Evolutionary conservation across 2,888 invertebrate genomes (phyloP).

Genomic region (Melipona beecheii): DNA sequence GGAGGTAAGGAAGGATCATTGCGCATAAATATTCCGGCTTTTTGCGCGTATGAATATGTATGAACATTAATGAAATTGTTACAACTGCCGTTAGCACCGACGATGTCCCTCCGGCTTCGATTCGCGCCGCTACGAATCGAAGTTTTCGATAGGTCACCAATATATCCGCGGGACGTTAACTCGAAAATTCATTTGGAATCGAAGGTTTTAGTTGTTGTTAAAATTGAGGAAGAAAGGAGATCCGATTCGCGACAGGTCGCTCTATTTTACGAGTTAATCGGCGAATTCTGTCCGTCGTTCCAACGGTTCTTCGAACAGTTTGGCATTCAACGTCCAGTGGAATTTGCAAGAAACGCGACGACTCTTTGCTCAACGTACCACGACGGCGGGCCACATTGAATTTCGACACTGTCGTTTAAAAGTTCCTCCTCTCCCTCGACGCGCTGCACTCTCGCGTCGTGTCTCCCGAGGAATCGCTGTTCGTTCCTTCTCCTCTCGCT

Average conservation of each 20-base stretch:
- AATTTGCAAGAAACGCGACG: conserved; percentile 1
- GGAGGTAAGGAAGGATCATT: background rate
- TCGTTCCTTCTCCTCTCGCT: background rate
- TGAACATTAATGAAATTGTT: conserved; percentile 64
- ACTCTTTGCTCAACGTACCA: background rate
- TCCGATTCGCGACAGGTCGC: background rate
- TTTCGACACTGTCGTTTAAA: conserved; percentile 37
- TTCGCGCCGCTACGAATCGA: background rate
- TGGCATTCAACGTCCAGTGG: background rate
- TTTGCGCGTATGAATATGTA: conserved; percentile 76
- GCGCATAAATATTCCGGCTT: conserved; percentile 66
- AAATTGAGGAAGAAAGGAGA: background rate
- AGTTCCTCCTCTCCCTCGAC: conserved; percentile 6
- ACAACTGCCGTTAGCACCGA: conserved; percentile 27
- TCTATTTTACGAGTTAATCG: background rate
- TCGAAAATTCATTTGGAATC: background rate
- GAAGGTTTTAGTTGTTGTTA: conserved; percentile 1
- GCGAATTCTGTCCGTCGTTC: background rate
- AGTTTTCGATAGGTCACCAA: background rate
- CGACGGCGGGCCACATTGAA: background rate
- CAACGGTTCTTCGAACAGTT: conserved; percentile 2
- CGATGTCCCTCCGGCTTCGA: conserved; percentile 33
- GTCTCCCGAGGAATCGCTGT: conserved; percentile 8
- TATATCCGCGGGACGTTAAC: no score
- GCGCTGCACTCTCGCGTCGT: conserved; percentile 6